Evolutionary conservation across 2,888 invertebrate genomes (phyloP).

Genomic region (Fissipunctia ypsillon): DNA sequence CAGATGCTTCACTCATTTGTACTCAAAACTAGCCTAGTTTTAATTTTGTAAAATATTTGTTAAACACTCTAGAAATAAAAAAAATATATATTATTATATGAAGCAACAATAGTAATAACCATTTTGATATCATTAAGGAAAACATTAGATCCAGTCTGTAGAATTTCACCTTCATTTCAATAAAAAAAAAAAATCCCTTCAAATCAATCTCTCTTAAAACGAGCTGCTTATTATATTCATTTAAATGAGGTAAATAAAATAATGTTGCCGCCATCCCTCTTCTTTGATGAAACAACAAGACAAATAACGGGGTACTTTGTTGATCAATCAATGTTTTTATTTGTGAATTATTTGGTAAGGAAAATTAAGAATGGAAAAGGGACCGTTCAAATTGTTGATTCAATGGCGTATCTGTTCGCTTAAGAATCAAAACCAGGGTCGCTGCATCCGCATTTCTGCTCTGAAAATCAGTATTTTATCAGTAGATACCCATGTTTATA

Average conservation of each 20-base stretch:
- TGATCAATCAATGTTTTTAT: constrained; percentile 47
- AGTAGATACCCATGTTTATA: neutral
- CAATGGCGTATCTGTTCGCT: too few relatives aligned
- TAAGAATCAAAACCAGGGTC: neutral
- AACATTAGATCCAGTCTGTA: constrained; percentile 4
- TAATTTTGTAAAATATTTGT: too few relatives aligned
- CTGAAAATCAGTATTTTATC: neutral
- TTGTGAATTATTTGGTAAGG: constrained; percentile 11
- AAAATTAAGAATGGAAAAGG: neutral
- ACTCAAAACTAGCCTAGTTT: too few relatives aligned
- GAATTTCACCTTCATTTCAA: constrained; percentile 17
- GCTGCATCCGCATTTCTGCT: neutral
- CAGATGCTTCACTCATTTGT: too few relatives aligned
- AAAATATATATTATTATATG: too few relatives aligned
- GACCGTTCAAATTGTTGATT: neutral
- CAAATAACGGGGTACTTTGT: constrained; percentile 33
- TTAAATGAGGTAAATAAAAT: constrained; percentile 59
- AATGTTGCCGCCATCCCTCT: constrained; percentile 32
- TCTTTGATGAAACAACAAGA: constrained; percentile 40
- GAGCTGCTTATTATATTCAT: constrained; percentile 38
- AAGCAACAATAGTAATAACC: constrained; percentile 21
- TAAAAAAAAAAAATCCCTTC: too few relatives aligned
- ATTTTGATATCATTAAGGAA: constrained; percentile 31
- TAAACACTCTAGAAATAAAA: too few relatives aligned
- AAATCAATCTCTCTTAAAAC: constrained; percentile 51